Evolutionary conservation across 1,140 invertebrate genomes (phyloP), one percentile per base, ranked within the genome.

Genomic region (Calycopis cecrops): DNA sequence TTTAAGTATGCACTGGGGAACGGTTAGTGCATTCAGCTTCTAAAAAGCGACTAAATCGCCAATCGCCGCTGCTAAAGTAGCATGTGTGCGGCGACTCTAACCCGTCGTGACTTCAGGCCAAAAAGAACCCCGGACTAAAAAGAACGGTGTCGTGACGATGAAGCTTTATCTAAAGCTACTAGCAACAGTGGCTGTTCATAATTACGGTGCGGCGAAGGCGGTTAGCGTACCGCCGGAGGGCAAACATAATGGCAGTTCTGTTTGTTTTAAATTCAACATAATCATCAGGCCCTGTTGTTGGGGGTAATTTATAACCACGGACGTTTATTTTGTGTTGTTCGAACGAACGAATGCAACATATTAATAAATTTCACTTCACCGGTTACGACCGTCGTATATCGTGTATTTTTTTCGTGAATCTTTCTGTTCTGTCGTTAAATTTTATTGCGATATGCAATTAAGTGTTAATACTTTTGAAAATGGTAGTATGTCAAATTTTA

Each of bases 181-280:
- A 59, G 47, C 18, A 38, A 38, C 54, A 14, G 44, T 21, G 35
- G 35, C 35, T 50, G 18, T 33, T 37, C 17, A 49, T 49, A 54
- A 54, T 54, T 54, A 54, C 12, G 52, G 52, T 3, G 44, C 14
- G 52, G 48, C 42, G 52, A 12, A 28, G 40, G n/a, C 40, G 9
- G 62, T 60, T 47, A 16, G 17, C 14, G 40, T 28, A 53, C 18
- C 37, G 50, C 47, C 53, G 9, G 37, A 52, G 42, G 35, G 51
- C 21, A 28, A 3, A 6, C 48, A 35, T 57, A 60, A 60, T 60
- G 47, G 53, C 55, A 54, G 59, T 51, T 47, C 60, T 83, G 77
- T 87, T 87, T 84, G 79, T 79, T 87, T 85, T 78, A 69, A 65
- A 70, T 55, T 76, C 55, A 57, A 74, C 64, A 74, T 78, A 76